These are phyloP conservation scores for Cantharis flavilabris DNA, from an alignment of 2,888 invertebrate genomes.

Conservation along the genomic window DNA sequence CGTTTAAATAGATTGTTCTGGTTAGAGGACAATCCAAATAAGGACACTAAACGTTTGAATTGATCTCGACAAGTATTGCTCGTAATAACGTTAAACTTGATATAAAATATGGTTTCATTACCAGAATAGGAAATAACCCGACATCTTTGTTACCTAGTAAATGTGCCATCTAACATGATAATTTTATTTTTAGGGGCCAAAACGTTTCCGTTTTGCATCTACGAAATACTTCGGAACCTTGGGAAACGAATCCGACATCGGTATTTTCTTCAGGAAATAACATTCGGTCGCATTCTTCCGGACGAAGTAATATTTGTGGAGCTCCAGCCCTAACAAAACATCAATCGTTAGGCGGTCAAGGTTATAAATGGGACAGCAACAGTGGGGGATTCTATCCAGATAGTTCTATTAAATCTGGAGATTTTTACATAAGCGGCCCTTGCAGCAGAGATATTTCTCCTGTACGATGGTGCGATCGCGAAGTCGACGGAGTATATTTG, in stretches of 20 bases:
- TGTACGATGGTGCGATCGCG: constrained; percentile 63
- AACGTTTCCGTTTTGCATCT: constrained; percentile 63
- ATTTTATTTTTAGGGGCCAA: constrained; percentile 53
- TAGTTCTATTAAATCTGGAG: constrained; percentile 55
- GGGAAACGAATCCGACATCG: constrained; percentile 56
- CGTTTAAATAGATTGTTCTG: constrained; percentile 5
- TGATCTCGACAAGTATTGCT: constrained; percentile 1
- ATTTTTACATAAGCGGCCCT: constrained; percentile 54
- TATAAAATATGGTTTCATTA: not conserved
- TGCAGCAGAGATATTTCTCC: constrained; percentile 62
- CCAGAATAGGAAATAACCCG: not conserved
- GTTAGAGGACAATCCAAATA: constrained; percentile 21
- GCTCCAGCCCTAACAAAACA: constrained; percentile 42
- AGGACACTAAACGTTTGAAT: constrained; percentile 19
- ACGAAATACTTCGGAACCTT: constrained; percentile 60
- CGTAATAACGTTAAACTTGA: constrained; percentile 1
- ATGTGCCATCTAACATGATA: too few species aligned
- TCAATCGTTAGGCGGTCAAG: constrained; percentile 44
- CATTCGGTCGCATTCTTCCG: constrained; percentile 44
- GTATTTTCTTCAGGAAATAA: constrained; percentile 45
- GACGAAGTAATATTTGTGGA: constrained; percentile 15
- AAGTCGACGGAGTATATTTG: constrained; percentile 63
- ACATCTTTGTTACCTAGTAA: not conserved
- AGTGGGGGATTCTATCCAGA: constrained; percentile 44
- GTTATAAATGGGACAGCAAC: constrained; percentile 35